These are phyloP conservation scores for Hippocampus barbouri DNA, from an alignment of 2,113 vertebrate genomes.

Conservation along the genomic window DNA sequence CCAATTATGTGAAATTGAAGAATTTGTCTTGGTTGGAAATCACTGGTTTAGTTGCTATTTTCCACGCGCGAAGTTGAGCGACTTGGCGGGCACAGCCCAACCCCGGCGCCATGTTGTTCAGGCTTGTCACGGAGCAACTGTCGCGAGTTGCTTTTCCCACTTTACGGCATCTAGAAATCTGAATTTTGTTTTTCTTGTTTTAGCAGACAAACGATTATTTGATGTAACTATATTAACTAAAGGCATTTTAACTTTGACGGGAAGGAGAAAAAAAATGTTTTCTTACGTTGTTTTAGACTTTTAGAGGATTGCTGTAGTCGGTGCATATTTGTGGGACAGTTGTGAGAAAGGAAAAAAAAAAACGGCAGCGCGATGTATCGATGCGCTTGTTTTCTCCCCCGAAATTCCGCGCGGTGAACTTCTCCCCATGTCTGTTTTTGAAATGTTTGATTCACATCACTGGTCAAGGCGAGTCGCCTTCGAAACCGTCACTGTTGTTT, in stretches of 20 bases:
- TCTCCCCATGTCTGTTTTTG: constrained; percentile 53
- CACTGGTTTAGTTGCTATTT: too few relatives aligned
- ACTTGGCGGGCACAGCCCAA: constrained; percentile 80
- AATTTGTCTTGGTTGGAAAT: too few relatives aligned
- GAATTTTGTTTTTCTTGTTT: constrained; percentile 76
- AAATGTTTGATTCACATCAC: constrained; percentile 60
- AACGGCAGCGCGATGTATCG: constrained; percentile 82
- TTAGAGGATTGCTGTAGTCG: constrained; percentile 94
- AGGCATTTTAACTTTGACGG: constrained; percentile 96
- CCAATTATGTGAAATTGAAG: not conserved
- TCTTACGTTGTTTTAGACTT: constrained; percentile 93
- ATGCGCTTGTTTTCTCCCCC: constrained; percentile 74
- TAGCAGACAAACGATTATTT: constrained; percentile 91
- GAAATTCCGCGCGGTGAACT: constrained; percentile 83
- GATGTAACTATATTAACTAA: constrained; percentile 89
- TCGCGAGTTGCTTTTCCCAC: constrained; percentile 93
- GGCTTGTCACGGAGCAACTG: constrained; percentile 72
- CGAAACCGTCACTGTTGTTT: constrained; percentile 84
- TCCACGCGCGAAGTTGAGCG: not conserved
- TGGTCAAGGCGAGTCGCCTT: constrained; percentile 77
- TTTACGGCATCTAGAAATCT: constrained; percentile 83
- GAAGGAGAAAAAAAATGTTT: constrained; percentile 75
- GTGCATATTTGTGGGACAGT: constrained; percentile 92
- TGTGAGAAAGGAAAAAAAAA: constrained; percentile 82
- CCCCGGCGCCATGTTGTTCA: constrained; percentile 55